A percentile compares a stretch with the other conserved stretches of the same genome.
These are phyloP conservation scores for Phortica okadai DNA, from an alignment of 2,888 invertebrate genomes.

Conservation along the genomic window DNA sequence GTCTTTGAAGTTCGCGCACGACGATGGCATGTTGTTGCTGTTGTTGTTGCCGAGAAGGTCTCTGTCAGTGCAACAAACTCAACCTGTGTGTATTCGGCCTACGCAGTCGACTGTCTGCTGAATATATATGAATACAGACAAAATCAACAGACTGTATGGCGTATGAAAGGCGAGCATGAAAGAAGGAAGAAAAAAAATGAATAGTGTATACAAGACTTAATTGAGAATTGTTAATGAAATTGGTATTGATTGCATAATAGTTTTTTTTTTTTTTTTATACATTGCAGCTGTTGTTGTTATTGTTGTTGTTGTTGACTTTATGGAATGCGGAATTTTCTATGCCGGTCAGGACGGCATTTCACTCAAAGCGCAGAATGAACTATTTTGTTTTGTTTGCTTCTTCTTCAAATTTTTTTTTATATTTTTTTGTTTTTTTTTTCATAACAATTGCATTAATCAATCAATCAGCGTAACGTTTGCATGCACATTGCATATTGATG, in stretches of 20 bases:
- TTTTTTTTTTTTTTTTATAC: not conserved
- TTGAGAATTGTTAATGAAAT: conserved; percentile 27
- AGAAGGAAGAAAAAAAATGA: not conserved
- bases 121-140: not conserved
- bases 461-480: conserved; percentile 16
- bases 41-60: not conserved
- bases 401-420: not conserved
- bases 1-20: conserved; percentile 11
- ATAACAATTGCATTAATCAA: conserved; percentile 28
- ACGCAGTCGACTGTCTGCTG: not conserved
- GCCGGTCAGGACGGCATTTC: not conserved
- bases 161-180: not conserved
- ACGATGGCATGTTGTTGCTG: not conserved
- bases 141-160: not conserved
- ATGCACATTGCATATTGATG: conserved; percentile 29
- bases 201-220: conserved; percentile 4
- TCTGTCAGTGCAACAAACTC: conserved; percentile 7
- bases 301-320: not conserved
- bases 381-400: not conserved
- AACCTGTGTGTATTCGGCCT: not conserved
- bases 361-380: not conserved
- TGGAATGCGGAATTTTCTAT: conserved; percentile 30
- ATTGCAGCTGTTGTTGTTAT: not conserved
- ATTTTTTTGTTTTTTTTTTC: conserved; percentile 19
- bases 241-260: conserved; percentile 14